A percentile compares a stretch with the other conserved stretches of the same genome.
Evolutionary conservation across 2,888 invertebrate species (phyloP).

Genomic region (Drosophila monieri): DNA sequence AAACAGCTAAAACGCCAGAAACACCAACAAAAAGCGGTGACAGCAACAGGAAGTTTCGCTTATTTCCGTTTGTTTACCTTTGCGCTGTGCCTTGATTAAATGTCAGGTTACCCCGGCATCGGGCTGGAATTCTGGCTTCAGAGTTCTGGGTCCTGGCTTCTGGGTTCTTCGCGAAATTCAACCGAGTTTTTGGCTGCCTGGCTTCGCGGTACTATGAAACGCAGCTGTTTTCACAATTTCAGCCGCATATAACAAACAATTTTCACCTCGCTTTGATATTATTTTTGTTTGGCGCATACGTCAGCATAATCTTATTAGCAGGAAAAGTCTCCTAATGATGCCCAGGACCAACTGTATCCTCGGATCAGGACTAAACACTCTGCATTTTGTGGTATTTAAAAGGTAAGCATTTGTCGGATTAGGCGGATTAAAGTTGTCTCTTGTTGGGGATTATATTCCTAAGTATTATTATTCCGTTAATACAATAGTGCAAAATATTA

Average conservation of each 20-base stretch:
- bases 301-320: slow-evolving; percentile 43
- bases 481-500: background rate
- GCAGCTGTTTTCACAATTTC: slow-evolving; percentile 21
- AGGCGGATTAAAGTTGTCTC: slow-evolving; percentile 17
- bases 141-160: slow-evolving; percentile 28
- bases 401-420: slow-evolving; percentile 19
- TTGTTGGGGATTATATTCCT: background rate
- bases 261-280: slow-evolving; percentile 10
- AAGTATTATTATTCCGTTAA: slow-evolving; percentile 4
- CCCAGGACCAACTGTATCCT: slow-evolving; percentile 23
- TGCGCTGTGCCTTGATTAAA: slow-evolving; percentile 74
- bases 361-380: slow-evolving; percentile 5
- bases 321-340: slow-evolving; percentile 38
- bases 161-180: slow-evolving; percentile 6
- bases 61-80: slow-evolving; percentile 79
- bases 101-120: slow-evolving; percentile 59
- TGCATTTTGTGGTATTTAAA: slow-evolving; percentile 1
- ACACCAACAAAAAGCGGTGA: slow-evolving; percentile 55
- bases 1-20: slow-evolving; percentile 34
- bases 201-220: slow-evolving; percentile 19
- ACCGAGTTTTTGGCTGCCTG: slow-evolving; percentile 5
- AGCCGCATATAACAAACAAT: slow-evolving; percentile 9
- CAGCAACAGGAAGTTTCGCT: slow-evolving; percentile 78
- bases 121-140: slow-evolving; percentile 17
- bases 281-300: slow-evolving; percentile 14